These are phyloP conservation scores for Tipula vernalis DNA, from an alignment of 2,888 invertebrate genomes.

Conservation along the genomic window DNA sequence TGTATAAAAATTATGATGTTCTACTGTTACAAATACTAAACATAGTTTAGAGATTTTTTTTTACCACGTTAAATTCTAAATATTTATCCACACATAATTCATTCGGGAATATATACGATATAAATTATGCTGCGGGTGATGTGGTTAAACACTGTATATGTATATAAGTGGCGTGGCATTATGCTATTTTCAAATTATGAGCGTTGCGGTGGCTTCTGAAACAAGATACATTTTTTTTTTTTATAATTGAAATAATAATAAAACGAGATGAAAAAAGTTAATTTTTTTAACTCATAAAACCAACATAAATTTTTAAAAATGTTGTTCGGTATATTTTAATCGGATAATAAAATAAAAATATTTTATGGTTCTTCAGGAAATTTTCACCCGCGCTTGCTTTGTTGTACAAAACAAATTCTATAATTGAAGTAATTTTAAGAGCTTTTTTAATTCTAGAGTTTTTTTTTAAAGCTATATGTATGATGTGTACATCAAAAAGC, in stretches of 20 bases:
- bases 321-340: background rate
- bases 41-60: background rate
- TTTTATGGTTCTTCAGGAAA: background rate
- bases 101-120: background rate
- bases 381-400: background rate
- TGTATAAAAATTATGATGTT: background rate
- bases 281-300: background rate
- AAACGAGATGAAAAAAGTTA: background rate
- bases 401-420: background rate
- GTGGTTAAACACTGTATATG: background rate
- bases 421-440: no score
- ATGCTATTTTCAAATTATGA: background rate
- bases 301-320: background rate
- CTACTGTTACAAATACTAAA: background rate
- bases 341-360: background rate
- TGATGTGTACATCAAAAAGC: no score
- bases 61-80: background rate
- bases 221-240: background rate
- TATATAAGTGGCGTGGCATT: background rate
- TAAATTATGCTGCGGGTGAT: background rate
- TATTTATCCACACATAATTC: background rate
- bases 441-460: no score
- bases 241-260: background rate
- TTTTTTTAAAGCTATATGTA: no score
- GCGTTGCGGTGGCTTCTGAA: background rate